Conservation (phyloP, 1,140 invertebrate genomes). For the Eriocheir sinensis region DNA sequence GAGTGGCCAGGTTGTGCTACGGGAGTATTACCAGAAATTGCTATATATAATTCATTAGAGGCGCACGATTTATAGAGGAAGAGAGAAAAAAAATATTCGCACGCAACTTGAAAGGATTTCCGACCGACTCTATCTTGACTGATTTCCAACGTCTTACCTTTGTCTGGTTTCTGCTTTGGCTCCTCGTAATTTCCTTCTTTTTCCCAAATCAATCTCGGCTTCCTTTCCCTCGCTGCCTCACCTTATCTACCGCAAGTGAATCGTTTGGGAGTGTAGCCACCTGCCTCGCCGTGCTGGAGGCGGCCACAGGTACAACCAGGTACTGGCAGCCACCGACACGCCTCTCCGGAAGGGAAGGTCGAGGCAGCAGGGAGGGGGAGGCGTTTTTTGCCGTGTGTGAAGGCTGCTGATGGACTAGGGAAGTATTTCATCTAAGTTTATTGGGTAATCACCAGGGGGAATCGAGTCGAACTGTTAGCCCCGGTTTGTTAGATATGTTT, state of each 20-base stretch:
- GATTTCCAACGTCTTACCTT: neutral
- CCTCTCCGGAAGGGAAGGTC: neutral
- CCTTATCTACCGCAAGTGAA: neutral
- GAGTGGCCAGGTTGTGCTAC: neutral
- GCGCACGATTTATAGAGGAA: neutral
- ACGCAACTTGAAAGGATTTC: neutral
- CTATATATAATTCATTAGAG: neutral
- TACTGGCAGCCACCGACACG: neutral
- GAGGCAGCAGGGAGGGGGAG: neutral
- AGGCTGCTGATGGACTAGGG: conserved; percentile 39
- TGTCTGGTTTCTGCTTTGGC: no score
- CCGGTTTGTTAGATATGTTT: conserved; percentile 28
- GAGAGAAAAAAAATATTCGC: neutral
- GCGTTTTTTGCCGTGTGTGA: conserved; percentile 2
- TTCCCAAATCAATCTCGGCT: no score
- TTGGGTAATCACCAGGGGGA: conserved; percentile 29
- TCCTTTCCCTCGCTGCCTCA: neutral
- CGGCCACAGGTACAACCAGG: neutral
- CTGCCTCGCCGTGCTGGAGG: neutral
- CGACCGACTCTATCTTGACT: neutral
- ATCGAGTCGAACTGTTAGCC: conserved; percentile 15
- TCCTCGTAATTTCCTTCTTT: no score
- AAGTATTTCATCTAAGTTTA: conserved; percentile 44
- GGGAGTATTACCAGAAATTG: neutral
- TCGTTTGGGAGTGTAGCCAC: neutral